These are phyloP conservation scores for Perizoma flavofasciatum DNA, from an alignment of 2,888 invertebrate species.

Conservation along the genomic window DNA sequence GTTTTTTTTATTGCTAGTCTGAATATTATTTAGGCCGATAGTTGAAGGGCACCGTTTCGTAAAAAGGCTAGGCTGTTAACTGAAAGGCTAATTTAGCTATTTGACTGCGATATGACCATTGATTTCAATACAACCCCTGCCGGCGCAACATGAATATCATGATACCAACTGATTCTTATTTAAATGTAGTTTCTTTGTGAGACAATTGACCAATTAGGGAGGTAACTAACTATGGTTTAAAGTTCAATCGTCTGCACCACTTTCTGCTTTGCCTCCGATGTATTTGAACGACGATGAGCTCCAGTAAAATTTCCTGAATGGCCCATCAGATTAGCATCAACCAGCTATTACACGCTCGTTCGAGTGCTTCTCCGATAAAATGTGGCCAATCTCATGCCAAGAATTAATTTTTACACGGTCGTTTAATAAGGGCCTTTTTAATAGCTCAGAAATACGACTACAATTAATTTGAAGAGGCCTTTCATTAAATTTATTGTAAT, in stretches of 20 bases:
- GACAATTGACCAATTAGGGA: neutral
- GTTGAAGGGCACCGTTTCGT: too few species aligned
- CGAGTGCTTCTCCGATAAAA: conserved; percentile 55
- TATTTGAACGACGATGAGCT: conserved; percentile 47
- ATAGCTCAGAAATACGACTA: conserved; percentile 16
- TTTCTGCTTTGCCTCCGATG: conserved; percentile 4
- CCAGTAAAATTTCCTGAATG: conserved; percentile 68
- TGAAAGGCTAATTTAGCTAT: too few species aligned
- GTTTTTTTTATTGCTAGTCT: too few species aligned
- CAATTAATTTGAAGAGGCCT: conserved; percentile 15
- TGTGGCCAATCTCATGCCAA: conserved; percentile 47
- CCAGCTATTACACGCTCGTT: conserved; percentile 62
- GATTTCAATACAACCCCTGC: too few species aligned
- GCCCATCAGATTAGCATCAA: conserved; percentile 77
- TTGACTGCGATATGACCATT: too few species aligned
- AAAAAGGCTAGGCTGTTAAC: too few species aligned
- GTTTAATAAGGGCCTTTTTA: conserved; percentile 30
- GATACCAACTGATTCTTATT: too few species aligned
- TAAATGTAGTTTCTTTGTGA: neutral
- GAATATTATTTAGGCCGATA: too few species aligned
- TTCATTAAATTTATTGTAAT: neutral
- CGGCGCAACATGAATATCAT: too few species aligned
- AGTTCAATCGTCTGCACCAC: conserved; percentile 8
- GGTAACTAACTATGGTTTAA: conserved; percentile 9
- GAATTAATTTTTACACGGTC: conserved; percentile 39